Percentiles rank a stretch among this genome's conserved stretches.
Evolutionary conservation across 2,113 vertebrate species (phyloP).

Genomic region (Enhydra lutris): DNA sequence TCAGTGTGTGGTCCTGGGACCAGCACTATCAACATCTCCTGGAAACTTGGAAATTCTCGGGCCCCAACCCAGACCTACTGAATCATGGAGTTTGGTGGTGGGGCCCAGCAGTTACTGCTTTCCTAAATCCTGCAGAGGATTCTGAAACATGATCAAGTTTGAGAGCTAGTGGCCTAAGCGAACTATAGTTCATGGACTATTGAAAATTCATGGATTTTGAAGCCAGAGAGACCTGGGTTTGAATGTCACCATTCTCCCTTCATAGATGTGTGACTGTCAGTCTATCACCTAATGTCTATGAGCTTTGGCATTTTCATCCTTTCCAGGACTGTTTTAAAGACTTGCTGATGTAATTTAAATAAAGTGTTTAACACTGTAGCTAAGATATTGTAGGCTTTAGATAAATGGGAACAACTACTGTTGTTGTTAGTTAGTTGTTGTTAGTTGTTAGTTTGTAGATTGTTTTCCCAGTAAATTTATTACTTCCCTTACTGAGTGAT

Average conservation of each 20-base stretch:
- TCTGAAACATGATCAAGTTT: background rate
- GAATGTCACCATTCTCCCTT: background rate
- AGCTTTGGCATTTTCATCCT: background rate
- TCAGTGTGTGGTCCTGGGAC: background rate
- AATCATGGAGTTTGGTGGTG: background rate
- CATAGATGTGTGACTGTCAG: background rate
- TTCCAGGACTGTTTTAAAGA: background rate
- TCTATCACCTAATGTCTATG: background rate
- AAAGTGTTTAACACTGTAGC: background rate
- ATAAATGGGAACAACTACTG: background rate
- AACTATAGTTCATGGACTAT: background rate
- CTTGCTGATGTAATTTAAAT: background rate
- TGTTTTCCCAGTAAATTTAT: background rate
- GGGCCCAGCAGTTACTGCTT: background rate
- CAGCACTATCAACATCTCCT: background rate
- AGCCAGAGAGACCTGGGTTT: background rate
- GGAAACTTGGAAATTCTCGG: background rate
- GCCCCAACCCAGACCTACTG: background rate
- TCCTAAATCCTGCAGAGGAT: background rate
- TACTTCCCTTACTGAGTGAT: background rate
- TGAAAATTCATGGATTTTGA: background rate
- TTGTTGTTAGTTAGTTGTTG: background rate
- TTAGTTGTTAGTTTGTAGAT: background rate
- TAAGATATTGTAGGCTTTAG: background rate
- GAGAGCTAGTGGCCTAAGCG: background rate